These are phyloP conservation scores for Synergus gifuensis DNA, from an alignment of 2,888 invertebrate species.

Conservation along the genomic window DNA sequence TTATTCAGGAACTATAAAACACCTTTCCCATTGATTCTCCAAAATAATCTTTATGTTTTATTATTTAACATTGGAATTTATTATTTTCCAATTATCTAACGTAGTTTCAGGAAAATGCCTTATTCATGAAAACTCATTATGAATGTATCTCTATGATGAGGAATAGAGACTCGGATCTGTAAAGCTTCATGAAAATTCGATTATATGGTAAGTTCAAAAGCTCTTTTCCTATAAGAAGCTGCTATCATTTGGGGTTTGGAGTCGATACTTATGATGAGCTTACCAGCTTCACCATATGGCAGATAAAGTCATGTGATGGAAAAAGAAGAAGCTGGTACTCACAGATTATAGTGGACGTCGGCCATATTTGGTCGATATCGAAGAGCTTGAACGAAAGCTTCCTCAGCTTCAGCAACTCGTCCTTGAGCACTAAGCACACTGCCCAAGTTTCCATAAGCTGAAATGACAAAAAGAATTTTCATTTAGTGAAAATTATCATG, in stretches of 20 bases:
- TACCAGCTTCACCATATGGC: slow-evolving; percentile 24
- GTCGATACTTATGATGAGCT: slow-evolving; percentile 31
- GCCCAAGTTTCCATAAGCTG: slow-evolving; percentile 98
- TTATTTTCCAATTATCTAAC: too few relatives aligned
- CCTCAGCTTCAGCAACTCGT: slow-evolving; percentile 91
- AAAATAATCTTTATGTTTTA: too few relatives aligned
- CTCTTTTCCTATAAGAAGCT: slow-evolving; percentile 18
- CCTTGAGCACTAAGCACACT: slow-evolving; percentile 96
- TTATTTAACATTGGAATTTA: too few relatives aligned
- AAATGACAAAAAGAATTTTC: slow-evolving; percentile 59
- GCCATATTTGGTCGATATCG: slow-evolving; percentile 97
- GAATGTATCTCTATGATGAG: neutral
- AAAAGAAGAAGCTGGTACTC: slow-evolving; percentile 80
- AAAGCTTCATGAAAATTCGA: slow-evolving; percentile 17
- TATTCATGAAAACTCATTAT: neutral
- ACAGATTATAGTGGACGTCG: slow-evolving; percentile 99
- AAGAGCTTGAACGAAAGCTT: slow-evolving; percentile 94
- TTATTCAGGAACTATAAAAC: too few relatives aligned
- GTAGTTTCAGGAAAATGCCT: neutral
- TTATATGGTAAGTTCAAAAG: slow-evolving; percentile 2
- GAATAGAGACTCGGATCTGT: neutral
- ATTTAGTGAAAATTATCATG: neutral
- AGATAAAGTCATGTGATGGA: neutral
- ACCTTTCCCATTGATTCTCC: too few relatives aligned
- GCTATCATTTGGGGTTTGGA: neutral